Percentiles rank a stretch among this genome's conserved stretches.
These are phyloP conservation scores for Varecia variegata DNA, from an alignment of 2,797 vertebrate species.

Conservation along the genomic window DNA sequence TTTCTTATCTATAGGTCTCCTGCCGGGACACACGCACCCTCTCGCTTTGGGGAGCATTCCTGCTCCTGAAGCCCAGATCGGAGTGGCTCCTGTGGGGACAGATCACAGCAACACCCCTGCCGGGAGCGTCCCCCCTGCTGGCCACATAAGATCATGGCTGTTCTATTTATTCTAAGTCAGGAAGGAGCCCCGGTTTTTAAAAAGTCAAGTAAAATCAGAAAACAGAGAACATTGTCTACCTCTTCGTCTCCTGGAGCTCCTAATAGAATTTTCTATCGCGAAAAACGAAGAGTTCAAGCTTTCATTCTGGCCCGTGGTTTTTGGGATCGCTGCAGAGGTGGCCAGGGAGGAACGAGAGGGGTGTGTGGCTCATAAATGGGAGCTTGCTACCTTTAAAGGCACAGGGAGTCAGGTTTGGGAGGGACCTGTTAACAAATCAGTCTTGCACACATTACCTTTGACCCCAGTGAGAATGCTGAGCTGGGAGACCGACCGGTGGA, in stretches of 20 bases:
- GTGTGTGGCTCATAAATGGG: too few relatives aligned
- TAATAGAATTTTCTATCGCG: not conserved
- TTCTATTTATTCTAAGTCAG: not conserved
- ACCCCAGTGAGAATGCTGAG: not conserved
- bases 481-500: not conserved
- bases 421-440: not conserved
- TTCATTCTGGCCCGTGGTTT: not conserved
- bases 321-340: not conserved
- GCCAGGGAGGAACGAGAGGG: not conserved
- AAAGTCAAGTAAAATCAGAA: not conserved
- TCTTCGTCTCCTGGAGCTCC: not conserved
- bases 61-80: not conserved
- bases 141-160: not conserved
- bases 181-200: not conserved
- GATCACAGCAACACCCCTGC: not conserved
- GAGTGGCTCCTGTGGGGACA: not conserved
- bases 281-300: not conserved
- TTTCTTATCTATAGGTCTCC: not conserved
- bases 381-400: not conserved
- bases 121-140: too few relatives aligned
- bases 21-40: fast-evolving
- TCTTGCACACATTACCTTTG: not conserved
- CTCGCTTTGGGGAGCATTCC: not conserved
- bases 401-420: not conserved
- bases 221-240: not conserved